Percentiles rank a stretch among this genome's conserved stretches.
Conservation (phyloP, 2,888 invertebrate species). For the Rhagophthalmus giganteus region DNA sequence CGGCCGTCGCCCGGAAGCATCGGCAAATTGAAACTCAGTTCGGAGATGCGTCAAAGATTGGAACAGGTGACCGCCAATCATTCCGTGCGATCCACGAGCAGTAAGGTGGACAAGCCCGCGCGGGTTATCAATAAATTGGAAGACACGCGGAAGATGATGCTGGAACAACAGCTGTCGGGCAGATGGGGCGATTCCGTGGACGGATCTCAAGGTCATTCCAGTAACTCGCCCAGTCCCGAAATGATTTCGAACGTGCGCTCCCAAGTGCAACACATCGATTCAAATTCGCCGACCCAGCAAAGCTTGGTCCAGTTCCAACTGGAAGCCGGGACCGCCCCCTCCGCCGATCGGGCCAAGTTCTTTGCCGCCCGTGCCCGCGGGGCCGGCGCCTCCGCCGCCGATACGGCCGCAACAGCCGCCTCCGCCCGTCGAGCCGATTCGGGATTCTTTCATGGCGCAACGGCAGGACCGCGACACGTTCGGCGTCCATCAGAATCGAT, state of each 20-base stretch:
- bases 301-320: slow-evolving; percentile 53
- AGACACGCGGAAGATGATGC: slow-evolving; percentile 80
- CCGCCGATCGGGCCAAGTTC: slow-evolving; percentile 63
- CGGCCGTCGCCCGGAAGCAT: slow-evolving; percentile 85
- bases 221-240: slow-evolving; percentile 50
- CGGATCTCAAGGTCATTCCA: slow-evolving; percentile 45
- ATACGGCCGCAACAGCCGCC: slow-evolving; percentile 66
- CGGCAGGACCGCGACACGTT: slow-evolving; percentile 74
- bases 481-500: slow-evolving; percentile 68
- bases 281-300: slow-evolving; percentile 51
- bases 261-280: slow-evolving; percentile 50
- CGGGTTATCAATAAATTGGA: slow-evolving; percentile 79
- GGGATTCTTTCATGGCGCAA: slow-evolving; percentile 66
- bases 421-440: slow-evolving; percentile 65
- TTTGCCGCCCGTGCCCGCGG: slow-evolving; percentile 65
- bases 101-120: slow-evolving; percentile 69
- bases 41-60: slow-evolving; percentile 87
- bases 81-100: slow-evolving; percentile 78
- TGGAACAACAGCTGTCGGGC: slow-evolving; percentile 82
- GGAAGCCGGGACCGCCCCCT: slow-evolving; percentile 63
- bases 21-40: slow-evolving; percentile 86
- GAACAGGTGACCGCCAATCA: slow-evolving; percentile 89
- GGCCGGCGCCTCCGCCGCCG: slow-evolving; percentile 64
- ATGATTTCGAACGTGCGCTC: slow-evolving; percentile 38
- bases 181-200: slow-evolving; percentile 64